phyloP scores from a whole-genome alignment of 2,113 vertebrate species.

The Mirounga angustirostris region DNA sequence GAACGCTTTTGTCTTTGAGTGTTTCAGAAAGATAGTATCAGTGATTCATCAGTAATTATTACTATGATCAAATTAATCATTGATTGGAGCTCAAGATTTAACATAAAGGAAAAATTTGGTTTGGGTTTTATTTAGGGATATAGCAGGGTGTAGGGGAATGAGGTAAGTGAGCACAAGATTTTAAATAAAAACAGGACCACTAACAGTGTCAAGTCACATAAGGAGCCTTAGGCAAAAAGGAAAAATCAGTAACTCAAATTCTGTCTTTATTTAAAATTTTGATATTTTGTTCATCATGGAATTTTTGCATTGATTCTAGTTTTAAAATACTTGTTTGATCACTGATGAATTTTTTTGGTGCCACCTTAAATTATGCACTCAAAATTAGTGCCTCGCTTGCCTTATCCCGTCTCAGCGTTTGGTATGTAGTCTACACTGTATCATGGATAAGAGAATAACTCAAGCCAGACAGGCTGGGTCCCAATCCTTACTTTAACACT shows the following conservation, averaged over 20 bases:
- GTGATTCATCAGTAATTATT: not conserved
- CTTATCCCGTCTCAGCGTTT: not conserved
- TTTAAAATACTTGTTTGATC: not conserved
- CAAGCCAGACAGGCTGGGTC: not conserved
- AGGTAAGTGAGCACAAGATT: not conserved
- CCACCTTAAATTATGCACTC: conserved; percentile 31
- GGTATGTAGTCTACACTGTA: not conserved
- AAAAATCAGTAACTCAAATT: not conserved
- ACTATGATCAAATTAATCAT: not conserved
- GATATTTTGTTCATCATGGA: conserved; percentile 15
- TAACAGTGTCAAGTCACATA: not conserved
- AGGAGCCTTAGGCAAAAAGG: not conserved
- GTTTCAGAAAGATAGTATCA: conserved; percentile 35
- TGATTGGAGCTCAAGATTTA: conserved; percentile 45
- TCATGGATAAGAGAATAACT: not conserved
- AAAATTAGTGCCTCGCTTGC: not conserved
- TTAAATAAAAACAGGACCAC: not conserved
- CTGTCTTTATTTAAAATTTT: conserved; percentile 1
- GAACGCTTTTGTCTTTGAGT: conserved; percentile 18
- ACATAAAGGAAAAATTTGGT: conserved; percentile 38
- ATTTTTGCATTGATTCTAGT: conserved; percentile 36
- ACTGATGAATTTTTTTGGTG: not conserved
- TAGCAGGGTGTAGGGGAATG: not conserved
- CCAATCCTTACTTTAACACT: not conserved
- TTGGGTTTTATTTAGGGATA: not conserved